These are phyloP conservation scores for Drosophila niveifrons DNA, from an alignment of 2,888 invertebrate genomes.

Conservation along the genomic window DNA sequence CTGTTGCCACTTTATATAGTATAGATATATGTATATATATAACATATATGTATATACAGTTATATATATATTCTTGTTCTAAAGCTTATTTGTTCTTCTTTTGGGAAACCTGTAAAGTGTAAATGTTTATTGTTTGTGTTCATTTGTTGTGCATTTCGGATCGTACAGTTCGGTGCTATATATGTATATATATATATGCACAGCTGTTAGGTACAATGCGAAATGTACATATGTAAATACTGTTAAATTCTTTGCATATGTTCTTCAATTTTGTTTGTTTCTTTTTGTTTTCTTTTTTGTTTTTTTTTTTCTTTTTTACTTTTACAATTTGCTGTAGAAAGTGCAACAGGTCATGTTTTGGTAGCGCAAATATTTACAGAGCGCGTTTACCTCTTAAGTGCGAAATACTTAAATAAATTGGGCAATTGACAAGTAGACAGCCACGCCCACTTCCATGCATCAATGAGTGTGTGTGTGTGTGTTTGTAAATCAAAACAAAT, in stretches of 20 bases:
- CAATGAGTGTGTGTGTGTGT: slow-evolving; percentile 1
- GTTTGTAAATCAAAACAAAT: slow-evolving; percentile 17
- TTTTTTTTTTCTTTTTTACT: slow-evolving; percentile 13
- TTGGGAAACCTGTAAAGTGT: slow-evolving; percentile 75
- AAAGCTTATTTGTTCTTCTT: slow-evolving; percentile 68
- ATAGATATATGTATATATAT: slow-evolving; percentile 13
- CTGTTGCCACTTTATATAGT: slow-evolving; percentile 43
- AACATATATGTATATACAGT: slow-evolving; percentile 30
- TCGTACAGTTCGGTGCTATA: slow-evolving; percentile 26
- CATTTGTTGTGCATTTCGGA: slow-evolving; percentile 48
- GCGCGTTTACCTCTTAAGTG: slow-evolving; percentile 67
- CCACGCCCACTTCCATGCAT: slow-evolving; percentile 37
- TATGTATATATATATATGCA: slow-evolving; percentile 61
- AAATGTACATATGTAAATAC: slow-evolving; percentile 49
- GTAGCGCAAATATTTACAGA: slow-evolving; percentile 70
- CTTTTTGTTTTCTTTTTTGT: slow-evolving; percentile 33
- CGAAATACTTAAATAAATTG: slow-evolving; percentile 35
- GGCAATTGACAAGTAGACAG: slow-evolving; percentile 69
- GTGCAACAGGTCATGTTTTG: slow-evolving; percentile 76
- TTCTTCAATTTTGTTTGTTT: slow-evolving; percentile 31
- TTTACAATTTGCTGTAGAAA: slow-evolving; percentile 55
- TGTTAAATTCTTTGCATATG: slow-evolving; percentile 54
- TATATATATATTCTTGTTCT: slow-evolving; percentile 46
- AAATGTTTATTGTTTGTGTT: slow-evolving; percentile 65
- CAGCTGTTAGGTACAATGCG: slow-evolving; percentile 59